Conservation (phyloP, 2,888 invertebrate genomes). For the Petrolisthes manimaculis region DNA sequence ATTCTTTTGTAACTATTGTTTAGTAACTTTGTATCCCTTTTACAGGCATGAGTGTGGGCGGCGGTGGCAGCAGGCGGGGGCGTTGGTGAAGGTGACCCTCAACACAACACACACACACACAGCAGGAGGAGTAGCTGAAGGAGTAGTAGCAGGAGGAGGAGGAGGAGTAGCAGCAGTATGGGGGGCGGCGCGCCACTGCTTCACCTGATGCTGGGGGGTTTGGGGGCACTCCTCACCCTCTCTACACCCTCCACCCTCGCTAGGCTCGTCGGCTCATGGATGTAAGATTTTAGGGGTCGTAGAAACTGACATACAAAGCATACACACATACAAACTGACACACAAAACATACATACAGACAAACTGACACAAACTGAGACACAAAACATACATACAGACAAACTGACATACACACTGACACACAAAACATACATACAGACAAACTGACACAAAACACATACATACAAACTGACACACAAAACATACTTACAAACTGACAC, state of each 20-base stretch:
- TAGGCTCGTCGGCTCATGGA: conserved; percentile 55
- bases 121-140: background rate
- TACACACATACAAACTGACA: no score
- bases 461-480: no score
- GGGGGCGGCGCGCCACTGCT: conserved; percentile 39
- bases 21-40: background rate
- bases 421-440: no score
- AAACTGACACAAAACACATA: no score
- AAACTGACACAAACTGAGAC: no score
- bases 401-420: no score
- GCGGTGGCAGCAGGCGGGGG: conserved; percentile 33
- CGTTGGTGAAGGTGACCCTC: conserved; percentile 44
- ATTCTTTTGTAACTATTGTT: background rate
- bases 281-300: conserved; percentile 25
- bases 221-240: conserved; percentile 41
- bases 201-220: conserved; percentile 21
- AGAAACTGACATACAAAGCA: no score
- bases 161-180: conserved; percentile 28
- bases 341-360: no score
- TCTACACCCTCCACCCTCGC: conserved; percentile 37
- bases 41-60: conserved; percentile 56
- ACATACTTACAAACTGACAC: no score
- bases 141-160: background rate
- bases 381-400: no score
- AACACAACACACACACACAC: background rate